Conservation (phyloP, 2,888 invertebrate genomes). For the Andrena fulva region DNA sequence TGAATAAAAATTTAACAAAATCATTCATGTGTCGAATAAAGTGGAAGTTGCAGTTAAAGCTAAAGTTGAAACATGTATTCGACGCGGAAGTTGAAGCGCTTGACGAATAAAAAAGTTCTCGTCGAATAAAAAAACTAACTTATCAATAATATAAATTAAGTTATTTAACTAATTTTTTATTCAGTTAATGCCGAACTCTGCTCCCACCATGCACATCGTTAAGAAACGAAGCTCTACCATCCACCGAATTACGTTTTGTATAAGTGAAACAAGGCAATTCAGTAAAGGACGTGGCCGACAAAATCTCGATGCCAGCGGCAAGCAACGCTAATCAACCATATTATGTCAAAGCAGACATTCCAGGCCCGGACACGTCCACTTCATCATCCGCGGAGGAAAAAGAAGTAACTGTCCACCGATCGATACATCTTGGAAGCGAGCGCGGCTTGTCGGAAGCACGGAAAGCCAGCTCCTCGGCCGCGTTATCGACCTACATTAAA, state of each 20-base stretch:
- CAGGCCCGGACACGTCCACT: not conserved
- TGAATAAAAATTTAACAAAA: too few relatives aligned
- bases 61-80: too few relatives aligned
- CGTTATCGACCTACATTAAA: constrained; percentile 48
- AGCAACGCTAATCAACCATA: constrained; percentile 15
- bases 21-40: too few relatives aligned
- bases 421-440: constrained; percentile 31
- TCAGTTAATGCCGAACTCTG: too few relatives aligned
- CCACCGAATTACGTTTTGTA: not conserved
- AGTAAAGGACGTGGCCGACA: not conserved
- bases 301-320: not conserved
- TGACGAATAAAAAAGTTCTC: too few relatives aligned
- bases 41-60: too few relatives aligned
- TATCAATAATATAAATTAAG: too few relatives aligned
- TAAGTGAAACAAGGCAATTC: not conserved
- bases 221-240: too few relatives aligned
- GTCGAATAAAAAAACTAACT: too few relatives aligned
- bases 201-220: too few relatives aligned
- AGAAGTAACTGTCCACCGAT: constrained; percentile 22
- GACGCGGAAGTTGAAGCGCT: too few relatives aligned
- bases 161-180: too few relatives aligned
- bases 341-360: constrained; percentile 20
- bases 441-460: not conserved
- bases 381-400: constrained; percentile 15
- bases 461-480: not conserved